Percentiles rank a stretch among this genome's conserved stretches.
Evolutionary conservation across 2,888 invertebrate species (phyloP).

Genomic region (Cylloceria caligata): DNA sequence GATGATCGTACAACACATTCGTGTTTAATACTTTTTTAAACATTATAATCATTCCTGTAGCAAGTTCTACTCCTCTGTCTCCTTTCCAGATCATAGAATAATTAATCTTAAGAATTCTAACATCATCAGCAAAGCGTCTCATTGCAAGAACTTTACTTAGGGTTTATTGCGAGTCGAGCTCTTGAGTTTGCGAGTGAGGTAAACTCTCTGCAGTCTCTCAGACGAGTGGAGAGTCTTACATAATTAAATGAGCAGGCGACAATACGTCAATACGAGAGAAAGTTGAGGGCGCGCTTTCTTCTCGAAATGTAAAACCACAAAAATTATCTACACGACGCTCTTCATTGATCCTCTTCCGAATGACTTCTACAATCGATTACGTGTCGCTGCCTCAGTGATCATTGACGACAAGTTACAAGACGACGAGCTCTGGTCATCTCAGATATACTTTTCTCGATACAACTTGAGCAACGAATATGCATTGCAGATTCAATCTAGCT

Average conservation of each 20-base stretch:
- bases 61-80: not conserved
- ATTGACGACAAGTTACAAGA: not conserved
- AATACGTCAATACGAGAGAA: constrained; percentile 49
- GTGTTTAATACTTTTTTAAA: not conserved
- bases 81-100: not conserved
- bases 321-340: constrained; percentile 26
- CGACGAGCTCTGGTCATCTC: not conserved
- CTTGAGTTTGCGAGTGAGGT: constrained; percentile 39
- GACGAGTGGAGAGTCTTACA: constrained; percentile 27
- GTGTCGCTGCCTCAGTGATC: constrained; percentile 5
- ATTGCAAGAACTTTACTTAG: not conserved
- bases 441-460: not conserved
- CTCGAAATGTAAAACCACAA: constrained; percentile 37
- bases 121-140: not conserved
- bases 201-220: constrained; percentile 17
- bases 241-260: constrained; percentile 44
- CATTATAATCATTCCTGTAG: not conserved
- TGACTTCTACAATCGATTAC: constrained; percentile 29
- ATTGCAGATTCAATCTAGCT: not conserved
- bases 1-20: not conserved
- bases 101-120: too few species aligned
- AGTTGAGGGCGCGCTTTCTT: constrained; percentile 30
- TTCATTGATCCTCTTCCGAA: constrained; percentile 47
- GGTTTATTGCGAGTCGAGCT: constrained; percentile 20
- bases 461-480: not conserved